These are phyloP conservation scores for Zelleria hepariella DNA, from an alignment of 2,888 invertebrate genomes.

Conservation along the genomic window DNA sequence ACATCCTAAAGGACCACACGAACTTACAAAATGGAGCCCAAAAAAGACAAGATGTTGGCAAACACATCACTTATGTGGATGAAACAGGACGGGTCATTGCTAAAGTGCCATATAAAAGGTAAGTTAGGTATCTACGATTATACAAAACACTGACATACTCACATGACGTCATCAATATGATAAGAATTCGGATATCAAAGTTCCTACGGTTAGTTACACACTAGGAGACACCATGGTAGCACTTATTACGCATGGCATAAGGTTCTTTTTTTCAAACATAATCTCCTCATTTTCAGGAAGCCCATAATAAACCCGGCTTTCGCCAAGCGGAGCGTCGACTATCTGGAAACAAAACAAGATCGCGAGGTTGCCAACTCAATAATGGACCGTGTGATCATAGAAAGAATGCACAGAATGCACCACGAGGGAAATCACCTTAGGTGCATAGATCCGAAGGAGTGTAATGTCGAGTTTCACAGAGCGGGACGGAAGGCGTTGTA, in stretches of 20 bases:
- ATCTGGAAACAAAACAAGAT: slow-evolving; percentile 10
- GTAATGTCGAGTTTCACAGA: slow-evolving; percentile 68
- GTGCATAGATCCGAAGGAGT: slow-evolving; percentile 29
- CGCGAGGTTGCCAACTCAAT: slow-evolving; percentile 8
- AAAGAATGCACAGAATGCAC: slow-evolving; percentile 45
- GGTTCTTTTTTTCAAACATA: no score
- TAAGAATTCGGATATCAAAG: no score
- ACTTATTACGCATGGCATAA: no score
- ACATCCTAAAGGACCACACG: slow-evolving; percentile 32
- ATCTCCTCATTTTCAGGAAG: slow-evolving; percentile 40
- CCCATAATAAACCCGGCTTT: slow-evolving; percentile 59
- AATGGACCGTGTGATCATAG: slow-evolving; percentile 21
- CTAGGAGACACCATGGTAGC: no score
- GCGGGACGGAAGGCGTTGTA: slow-evolving; percentile 74
- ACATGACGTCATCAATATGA: no score
- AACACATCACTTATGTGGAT: slow-evolving; percentile 42
- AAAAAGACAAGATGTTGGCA: slow-evolving; percentile 33
- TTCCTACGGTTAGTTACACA: no score
- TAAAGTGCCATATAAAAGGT: slow-evolving; percentile 47
- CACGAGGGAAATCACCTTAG: slow-evolving; percentile 29
- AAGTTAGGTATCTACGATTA: no score
- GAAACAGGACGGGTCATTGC: slow-evolving; percentile 46
- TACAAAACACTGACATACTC: no score
- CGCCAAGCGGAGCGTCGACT: slow-evolving; percentile 53
- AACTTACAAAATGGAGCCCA: slow-evolving; percentile 16